Conservation (phyloP, 2,888 invertebrate species). For the Leptothorax acervorum region DNA sequence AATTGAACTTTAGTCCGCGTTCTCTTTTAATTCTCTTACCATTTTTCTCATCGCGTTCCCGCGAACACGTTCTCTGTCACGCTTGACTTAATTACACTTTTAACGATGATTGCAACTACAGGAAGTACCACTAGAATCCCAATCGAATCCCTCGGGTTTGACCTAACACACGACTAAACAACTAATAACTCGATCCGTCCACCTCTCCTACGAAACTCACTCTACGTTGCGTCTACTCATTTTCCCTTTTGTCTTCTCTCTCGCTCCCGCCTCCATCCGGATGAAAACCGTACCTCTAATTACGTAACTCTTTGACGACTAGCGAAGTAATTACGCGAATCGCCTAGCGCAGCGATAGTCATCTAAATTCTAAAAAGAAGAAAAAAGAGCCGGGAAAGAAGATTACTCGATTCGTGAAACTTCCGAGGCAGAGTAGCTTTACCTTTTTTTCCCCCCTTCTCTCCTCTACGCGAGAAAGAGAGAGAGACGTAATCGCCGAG, state of each 20-base stretch:
- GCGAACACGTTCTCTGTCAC: not conserved
- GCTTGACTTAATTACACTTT: slow-evolving; percentile 56
- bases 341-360: slow-evolving; percentile 18
- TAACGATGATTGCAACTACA: slow-evolving; percentile 68
- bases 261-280: slow-evolving; percentile 5
- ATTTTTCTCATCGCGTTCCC: slow-evolving; percentile 42
- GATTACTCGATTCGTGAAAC: not conserved
- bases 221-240: slow-evolving; percentile 48
- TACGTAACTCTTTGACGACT: slow-evolving; percentile 31
- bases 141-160: slow-evolving; percentile 82
- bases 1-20: slow-evolving; percentile 66
- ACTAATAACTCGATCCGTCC: slow-evolving; percentile 76
- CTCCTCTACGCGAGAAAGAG: not conserved
- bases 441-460: not conserved
- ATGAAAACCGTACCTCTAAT: slow-evolving; percentile 30
- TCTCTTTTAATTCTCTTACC: slow-evolving; percentile 54
- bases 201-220: slow-evolving; percentile 75
- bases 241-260: slow-evolving; percentile 42
- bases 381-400: not conserved
- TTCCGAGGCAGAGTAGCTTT: not conserved
- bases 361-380: slow-evolving; percentile 3
- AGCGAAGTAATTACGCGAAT: slow-evolving; percentile 35
- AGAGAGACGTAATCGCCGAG: not conserved
- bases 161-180: slow-evolving; percentile 77
- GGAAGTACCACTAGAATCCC: slow-evolving; percentile 82